phyloP scores from a whole-genome alignment of 2,113 vertebrate species.

The Smithornis capensis region DNA sequence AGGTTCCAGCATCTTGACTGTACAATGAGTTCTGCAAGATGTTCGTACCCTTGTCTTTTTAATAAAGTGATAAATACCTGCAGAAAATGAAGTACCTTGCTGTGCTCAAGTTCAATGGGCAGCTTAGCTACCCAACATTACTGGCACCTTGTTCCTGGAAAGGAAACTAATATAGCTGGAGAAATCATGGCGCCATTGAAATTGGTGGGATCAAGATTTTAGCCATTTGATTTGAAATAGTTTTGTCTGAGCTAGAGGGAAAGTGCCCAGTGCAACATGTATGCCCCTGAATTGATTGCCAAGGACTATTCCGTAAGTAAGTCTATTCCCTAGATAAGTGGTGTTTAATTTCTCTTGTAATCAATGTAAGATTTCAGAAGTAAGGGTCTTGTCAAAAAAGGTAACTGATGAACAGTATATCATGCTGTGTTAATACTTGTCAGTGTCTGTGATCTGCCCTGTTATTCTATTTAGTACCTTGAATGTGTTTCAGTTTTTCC shows the following conservation, averaged over 20 bases:
- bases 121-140: neutral
- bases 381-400: neutral
- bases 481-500: neutral
- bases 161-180: neutral
- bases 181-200: neutral
- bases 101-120: neutral
- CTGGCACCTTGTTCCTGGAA: neutral
- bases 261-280: neutral
- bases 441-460: neutral
- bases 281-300: neutral
- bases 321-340: no score
- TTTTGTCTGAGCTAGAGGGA: neutral
- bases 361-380: neutral
- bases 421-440: neutral
- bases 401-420: neutral
- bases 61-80: neutral
- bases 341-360: neutral
- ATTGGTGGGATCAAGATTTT: neutral
- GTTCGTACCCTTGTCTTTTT: neutral
- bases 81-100: neutral
- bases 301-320: neutral
- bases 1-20: neutral
- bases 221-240: neutral
- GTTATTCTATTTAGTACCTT: neutral
- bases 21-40: neutral